Conservation (phyloP, 2,113 vertebrate species). For the Myotis brandtii region DNA sequence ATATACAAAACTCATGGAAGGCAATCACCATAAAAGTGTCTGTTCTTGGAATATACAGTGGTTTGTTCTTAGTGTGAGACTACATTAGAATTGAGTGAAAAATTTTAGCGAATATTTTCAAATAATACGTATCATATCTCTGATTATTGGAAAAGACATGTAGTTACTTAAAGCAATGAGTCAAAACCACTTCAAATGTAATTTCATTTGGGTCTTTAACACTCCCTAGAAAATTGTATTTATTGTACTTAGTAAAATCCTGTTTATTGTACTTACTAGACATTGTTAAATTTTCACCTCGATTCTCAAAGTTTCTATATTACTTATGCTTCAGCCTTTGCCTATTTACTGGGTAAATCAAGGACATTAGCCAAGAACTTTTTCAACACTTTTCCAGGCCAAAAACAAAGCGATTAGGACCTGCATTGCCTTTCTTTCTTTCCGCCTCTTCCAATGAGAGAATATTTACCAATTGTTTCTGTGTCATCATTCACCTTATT, state of each 20-base stretch:
- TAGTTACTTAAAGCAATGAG: slow-evolving; percentile 46
- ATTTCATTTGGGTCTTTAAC: slow-evolving; percentile 35
- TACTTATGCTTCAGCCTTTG: neutral
- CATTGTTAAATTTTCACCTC: neutral
- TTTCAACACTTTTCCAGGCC: neutral
- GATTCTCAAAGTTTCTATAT: neutral
- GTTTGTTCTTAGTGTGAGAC: neutral
- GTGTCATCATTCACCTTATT: neutral
- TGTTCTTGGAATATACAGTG: neutral
- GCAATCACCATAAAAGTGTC: neutral
- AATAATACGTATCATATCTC: neutral
- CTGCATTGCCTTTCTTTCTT: neutral
- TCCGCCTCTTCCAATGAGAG: neutral
- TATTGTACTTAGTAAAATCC: no score
- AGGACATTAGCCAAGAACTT: neutral
- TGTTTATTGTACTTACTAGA: slow-evolving; percentile 15
- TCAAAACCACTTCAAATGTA: slow-evolving; percentile 30
- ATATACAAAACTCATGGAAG: neutral
- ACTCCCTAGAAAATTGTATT: neutral
- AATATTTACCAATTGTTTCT: neutral
- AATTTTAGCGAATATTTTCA: neutral
- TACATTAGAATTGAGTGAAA: neutral
- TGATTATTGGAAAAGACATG: neutral
- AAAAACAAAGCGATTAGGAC: neutral
- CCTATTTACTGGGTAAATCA: neutral